Evolutionary conservation across 2,797 vertebrate species (phyloP).

Genomic region (Acipenser ruthenus): DNA sequence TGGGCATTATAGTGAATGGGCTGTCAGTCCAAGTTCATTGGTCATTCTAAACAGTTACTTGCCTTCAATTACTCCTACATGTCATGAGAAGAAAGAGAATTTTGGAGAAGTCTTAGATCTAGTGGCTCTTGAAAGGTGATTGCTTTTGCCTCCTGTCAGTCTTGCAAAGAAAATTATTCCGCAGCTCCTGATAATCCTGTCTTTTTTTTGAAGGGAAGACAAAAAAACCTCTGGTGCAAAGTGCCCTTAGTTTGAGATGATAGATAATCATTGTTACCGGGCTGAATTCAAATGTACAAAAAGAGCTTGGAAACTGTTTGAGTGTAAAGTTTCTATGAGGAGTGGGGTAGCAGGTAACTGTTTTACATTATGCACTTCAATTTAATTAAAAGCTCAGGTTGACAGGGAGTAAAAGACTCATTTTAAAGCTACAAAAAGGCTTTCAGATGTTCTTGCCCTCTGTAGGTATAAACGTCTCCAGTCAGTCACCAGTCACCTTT

Average conservation of each 20-base stretch:
- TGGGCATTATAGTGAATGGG: conserved; percentile 35
- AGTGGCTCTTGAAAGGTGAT: conserved; percentile 59
- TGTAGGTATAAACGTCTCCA: no score
- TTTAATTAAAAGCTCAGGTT: no score
- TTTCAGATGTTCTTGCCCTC: no score
- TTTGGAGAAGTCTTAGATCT: conserved; percentile 45
- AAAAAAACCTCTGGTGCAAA: conserved; percentile 37
- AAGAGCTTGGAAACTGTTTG: background rate
- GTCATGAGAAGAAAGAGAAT: conserved; percentile 54
- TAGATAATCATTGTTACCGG: conserved; percentile 14
- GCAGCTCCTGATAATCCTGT: conserved; percentile 52
- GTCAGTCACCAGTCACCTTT: no score
- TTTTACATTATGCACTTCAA: no score
- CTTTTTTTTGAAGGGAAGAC: conserved; percentile 51
- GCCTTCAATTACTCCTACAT: conserved; percentile 51
- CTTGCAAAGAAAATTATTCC: conserved; percentile 53
- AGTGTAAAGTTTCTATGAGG: background rate
- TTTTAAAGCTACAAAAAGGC: no score
- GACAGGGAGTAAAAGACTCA: no score
- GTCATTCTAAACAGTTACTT: conserved; percentile 51
- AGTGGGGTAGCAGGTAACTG: background rate
- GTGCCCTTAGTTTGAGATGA: conserved; percentile 22
- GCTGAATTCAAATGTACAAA: background rate
- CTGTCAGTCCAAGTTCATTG: conserved; percentile 48
- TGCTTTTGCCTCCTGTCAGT: conserved; percentile 59